These are phyloP conservation scores for Agrotis ipsilon DNA, from an alignment of 2,888 invertebrate genomes.

Conservation along the genomic window DNA sequence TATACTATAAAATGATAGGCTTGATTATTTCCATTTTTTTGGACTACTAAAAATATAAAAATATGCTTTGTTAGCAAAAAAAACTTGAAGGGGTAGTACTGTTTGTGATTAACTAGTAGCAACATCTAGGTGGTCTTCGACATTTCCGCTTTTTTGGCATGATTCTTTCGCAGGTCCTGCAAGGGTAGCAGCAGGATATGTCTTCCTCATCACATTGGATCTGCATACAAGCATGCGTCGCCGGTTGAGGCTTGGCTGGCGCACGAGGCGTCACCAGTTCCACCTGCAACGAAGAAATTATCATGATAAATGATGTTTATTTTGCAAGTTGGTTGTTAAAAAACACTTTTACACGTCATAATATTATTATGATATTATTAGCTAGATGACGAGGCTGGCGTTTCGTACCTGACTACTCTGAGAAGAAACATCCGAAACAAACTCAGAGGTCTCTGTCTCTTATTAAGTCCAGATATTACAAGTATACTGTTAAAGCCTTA, in stretches of 20 bases:
- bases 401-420: no score
- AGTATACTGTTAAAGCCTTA: no score
- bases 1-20: background rate
- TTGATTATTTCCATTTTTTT: slow-evolving; percentile 10
- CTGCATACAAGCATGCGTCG: slow-evolving; percentile 92
- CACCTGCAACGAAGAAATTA: slow-evolving; percentile 86
- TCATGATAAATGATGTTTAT: no score
- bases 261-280: slow-evolving; percentile 94
- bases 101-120: slow-evolving; percentile 49
- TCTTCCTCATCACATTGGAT: slow-evolving; percentile 93
- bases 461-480: no score
- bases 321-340: no score
- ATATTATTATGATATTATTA: no score
- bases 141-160: slow-evolving; percentile 65
- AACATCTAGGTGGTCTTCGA: slow-evolving; percentile 68
- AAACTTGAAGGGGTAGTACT: background rate
- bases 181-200: slow-evolving; percentile 80
- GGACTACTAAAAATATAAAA: no score
- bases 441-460: no score
- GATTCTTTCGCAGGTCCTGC: slow-evolving; percentile 75
- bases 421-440: no score
- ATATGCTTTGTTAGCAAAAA: background rate
- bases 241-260: slow-evolving; percentile 90
- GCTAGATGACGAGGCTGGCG: no score
- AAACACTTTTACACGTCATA: no score